These are phyloP conservation scores for Nemoura dubitans DNA, from an alignment of 2,888 invertebrate species.

Conservation along the genomic window DNA sequence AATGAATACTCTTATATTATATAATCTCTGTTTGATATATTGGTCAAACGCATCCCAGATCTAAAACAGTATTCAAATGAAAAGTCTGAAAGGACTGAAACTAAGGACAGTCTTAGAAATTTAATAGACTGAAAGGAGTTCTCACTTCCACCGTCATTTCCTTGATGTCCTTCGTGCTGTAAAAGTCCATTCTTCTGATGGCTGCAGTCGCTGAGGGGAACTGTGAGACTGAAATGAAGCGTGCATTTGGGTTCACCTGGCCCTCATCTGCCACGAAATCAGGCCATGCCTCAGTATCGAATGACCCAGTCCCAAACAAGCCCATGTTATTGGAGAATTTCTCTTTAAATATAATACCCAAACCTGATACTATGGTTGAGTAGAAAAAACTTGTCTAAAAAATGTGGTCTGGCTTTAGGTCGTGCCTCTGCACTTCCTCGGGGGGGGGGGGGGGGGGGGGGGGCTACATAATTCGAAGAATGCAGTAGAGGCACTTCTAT, in stretches of 20 bases:
- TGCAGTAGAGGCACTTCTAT: too few relatives aligned
- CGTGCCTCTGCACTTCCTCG: too few relatives aligned
- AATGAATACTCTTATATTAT: too few relatives aligned
- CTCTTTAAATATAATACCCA: background rate
- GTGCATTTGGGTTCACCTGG: background rate
- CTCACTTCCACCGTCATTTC: constrained; percentile 19
- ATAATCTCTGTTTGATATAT: too few relatives aligned
- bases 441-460: too few relatives aligned
- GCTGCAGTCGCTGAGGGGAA: background rate
- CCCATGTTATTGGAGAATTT: background rate
- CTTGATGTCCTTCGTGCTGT: constrained; percentile 24
- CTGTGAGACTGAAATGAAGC: background rate
- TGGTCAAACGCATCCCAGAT: too few relatives aligned
- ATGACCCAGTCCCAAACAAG: background rate
- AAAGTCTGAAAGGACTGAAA: too few relatives aligned
- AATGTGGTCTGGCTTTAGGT: background rate
- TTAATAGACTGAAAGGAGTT: background rate
- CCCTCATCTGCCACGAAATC: background rate
- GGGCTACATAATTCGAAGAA: too few relatives aligned
- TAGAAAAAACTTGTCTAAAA: background rate
- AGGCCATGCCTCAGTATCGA: background rate
- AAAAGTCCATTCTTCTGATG: constrained; percentile 2
- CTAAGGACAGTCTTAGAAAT: too few relatives aligned
- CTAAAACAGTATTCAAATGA: too few relatives aligned
- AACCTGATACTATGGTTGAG: background rate